phyloP scores from a whole-genome alignment of 2,797 vertebrate genomes.

The Coluber constrictor region DNA sequence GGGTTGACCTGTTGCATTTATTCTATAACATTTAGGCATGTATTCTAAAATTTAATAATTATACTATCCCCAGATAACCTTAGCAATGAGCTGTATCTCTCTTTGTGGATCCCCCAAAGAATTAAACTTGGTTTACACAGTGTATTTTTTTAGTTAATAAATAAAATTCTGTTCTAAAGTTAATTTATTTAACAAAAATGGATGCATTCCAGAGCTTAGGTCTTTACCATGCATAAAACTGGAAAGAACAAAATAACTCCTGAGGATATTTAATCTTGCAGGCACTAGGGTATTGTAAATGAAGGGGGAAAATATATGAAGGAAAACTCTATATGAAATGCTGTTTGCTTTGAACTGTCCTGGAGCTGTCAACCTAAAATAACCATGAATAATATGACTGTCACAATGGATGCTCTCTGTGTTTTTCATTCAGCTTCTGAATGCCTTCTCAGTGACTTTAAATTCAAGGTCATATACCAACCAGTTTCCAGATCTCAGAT shows the following conservation, averaged over 20 bases:
- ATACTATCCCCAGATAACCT: not conserved
- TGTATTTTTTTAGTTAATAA: conserved; percentile 19
- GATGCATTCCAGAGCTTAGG: conserved; percentile 3
- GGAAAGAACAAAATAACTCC: not conserved
- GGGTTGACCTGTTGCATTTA: not conserved
- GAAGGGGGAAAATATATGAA: not conserved
- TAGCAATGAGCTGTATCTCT: not conserved
- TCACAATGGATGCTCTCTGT: not conserved
- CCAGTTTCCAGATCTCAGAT: conserved; percentile 4
- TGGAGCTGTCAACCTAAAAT: not conserved
- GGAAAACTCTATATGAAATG: not conserved
- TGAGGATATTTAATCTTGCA: conserved; percentile 14
- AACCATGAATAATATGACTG: not conserved
- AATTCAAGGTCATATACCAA: not conserved
- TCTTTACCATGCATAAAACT: not conserved
- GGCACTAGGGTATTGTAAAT: not conserved
- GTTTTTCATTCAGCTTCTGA: conserved; percentile 19
- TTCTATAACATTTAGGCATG: conserved; percentile 1
- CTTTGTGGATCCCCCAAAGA: not conserved
- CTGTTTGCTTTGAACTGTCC: not conserved
- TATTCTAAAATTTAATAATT: not conserved
- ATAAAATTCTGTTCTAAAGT: conserved; percentile 12
- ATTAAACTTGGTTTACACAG: conserved; percentile 14
- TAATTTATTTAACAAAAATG: conserved; percentile 20
- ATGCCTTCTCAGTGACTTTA: not conserved